Evolutionary conservation across 2,113 vertebrate species (phyloP).

Genomic region (Centropristis striata): DNA sequence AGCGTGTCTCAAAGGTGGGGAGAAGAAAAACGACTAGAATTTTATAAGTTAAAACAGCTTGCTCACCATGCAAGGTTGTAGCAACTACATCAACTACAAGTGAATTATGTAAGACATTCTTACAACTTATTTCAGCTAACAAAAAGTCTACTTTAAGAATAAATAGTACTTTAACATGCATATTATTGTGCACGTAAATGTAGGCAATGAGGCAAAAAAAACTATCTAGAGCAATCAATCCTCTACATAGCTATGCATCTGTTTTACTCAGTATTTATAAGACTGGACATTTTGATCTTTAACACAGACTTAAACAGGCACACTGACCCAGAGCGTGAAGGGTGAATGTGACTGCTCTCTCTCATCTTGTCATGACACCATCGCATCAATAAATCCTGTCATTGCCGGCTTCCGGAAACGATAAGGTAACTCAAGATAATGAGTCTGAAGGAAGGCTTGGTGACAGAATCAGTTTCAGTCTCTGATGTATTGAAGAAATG

Average conservation of each 20-base stretch:
- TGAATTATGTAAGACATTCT: not conserved
- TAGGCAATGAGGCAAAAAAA: not conserved
- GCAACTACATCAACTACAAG: not conserved
- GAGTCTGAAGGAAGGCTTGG: slow-evolving; percentile 15
- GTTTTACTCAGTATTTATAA: not conserved
- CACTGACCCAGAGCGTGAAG: slow-evolving; percentile 26
- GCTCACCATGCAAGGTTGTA: not conserved
- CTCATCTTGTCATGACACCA: slow-evolving; percentile 44
- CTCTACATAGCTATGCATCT: not conserved
- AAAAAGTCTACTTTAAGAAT: not conserved
- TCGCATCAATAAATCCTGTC: slow-evolving; percentile 51
- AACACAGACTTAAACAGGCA: not conserved
- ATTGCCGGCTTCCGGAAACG: slow-evolving; percentile 31
- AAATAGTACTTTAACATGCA: not conserved
- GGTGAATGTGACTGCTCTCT: slow-evolving; percentile 20
- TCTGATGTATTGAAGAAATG: not conserved
- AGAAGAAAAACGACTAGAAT: not conserved
- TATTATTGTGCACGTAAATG: too few relatives aligned
- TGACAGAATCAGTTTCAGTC: slow-evolving; percentile 18
- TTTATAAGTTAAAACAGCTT: not conserved
- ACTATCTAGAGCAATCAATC: not conserved
- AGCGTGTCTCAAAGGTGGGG: not conserved
- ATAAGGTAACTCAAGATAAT: slow-evolving; percentile 56
- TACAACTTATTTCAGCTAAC: not conserved
- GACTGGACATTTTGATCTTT: slow-evolving; percentile 3